Evolutionary conservation across 2,797 vertebrate species (phyloP), one percentile per base, ranked within the genome.

Genomic region (Rhabdomys pumilio): DNA sequence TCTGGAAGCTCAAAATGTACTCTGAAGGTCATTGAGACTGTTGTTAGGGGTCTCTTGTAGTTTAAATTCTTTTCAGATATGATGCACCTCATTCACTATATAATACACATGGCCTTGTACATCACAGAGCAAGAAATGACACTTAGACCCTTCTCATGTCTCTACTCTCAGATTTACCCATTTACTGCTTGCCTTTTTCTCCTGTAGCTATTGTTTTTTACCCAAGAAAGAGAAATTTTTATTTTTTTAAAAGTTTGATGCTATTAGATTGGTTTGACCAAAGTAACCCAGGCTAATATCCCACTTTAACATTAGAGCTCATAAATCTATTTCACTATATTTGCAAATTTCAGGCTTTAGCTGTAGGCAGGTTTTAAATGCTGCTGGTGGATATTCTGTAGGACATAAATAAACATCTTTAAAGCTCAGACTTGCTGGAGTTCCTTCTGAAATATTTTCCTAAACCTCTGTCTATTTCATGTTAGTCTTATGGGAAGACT

Each of bases 341-440:
- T 95, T 50, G 79, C 38, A 55, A 6, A 3, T 92, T 92, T 96
- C 22, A 26, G 38, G 11, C 6, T 55, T 81, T 26, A 19, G 17
- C 19, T 6, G 4, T 65, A 6, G 26, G 19, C 11, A 92, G 17
- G 2, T 55, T 91, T 94, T n/a, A 10, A 26, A 77, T 20, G 19
- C 19, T 24, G 24, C 63, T 75, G 55, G 61, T 92, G 19, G 0
- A 14, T 41, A 44, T 80, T 34, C n/a, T 75, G 22, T 44, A 38
- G 17, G 26, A 91, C n/a, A 65, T 86, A 96, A 93, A 96, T 77
- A 82, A 89, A 93, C 13, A 10, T 75, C 26, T 89, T 82, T 11
- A 84, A 31, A 89, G 12, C 20, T 92, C 38, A 88, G 88, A 79
- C 13, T 47, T 92, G 31, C 38, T 72, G 69, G 55, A 53, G 50